Evolutionary conservation across 1,140 invertebrate species (phyloP), one percentile per base, ranked within the genome.

Genomic region (Papilio glaucus): DNA sequence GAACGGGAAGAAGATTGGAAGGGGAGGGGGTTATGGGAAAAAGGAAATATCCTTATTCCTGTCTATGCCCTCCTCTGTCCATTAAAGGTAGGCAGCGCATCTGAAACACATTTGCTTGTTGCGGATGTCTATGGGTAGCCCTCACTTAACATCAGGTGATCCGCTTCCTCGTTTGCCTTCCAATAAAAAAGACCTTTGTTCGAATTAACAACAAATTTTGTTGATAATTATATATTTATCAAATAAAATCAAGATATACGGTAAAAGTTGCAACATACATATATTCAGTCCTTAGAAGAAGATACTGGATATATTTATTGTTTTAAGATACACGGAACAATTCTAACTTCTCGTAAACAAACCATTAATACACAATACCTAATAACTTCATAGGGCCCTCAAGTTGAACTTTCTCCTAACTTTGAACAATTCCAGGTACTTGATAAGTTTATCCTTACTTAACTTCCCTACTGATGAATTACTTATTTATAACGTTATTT

Each of bases 321-420:
- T 8, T 10, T 18, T 53, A 53, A 53, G 18, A 21, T 53, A 10
- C 45, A 6, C n/a, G n/a, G n/a, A n/a, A 53, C 45, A 18, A 7
- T 8, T n/a, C n/a, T n/a, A n/a, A n/a, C n/a, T n/a, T n/a, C 45
- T 53, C 45, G 45, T 53, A 53, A 53, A 53, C 18, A 53, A 53
- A 12, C 45, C 45, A 53, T 53, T 21, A 53, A 53, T 53, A 53
- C 45, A 53, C 45, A 53, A 53, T 53, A 53, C 45, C 18, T 53
- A 24, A 24, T 53, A 53, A 53, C 45, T 53, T 53, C 6, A 9
- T 24, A 24, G 8, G 45, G 9, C 18, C 45, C 10, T 53, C 45
- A 53, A 53, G 18, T 53, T 5, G 8, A 21, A 45, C 42, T 45
- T 53, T 53, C 45, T 53, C 21, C 10, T 53, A 53, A 53, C 45